Evolutionary conservation across 2,797 vertebrate species (phyloP).

Genomic region (Parauchenoglanis punctatus): DNA sequence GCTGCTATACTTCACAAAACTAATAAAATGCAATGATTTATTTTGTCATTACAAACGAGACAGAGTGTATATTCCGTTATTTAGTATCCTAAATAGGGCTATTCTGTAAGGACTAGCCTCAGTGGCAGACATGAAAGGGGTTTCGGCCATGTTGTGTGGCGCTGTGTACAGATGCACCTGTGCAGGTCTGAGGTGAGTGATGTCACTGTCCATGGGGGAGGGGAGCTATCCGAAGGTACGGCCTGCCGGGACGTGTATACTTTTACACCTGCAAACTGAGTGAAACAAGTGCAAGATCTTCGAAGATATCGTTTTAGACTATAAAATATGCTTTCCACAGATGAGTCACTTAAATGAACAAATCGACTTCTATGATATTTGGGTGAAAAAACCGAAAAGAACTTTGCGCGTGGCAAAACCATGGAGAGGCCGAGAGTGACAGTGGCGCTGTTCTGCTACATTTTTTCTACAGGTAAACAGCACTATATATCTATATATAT

Average conservation of each 20-base stretch:
- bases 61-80: neutral
- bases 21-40: neutral
- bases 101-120: neutral
- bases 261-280: neutral
- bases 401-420: slow-evolving; percentile 24
- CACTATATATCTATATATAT: neutral
- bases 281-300: neutral
- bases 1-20: too few species aligned
- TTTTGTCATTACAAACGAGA: neutral
- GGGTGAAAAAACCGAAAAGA: neutral
- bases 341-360: neutral
- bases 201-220: slow-evolving; percentile 63
- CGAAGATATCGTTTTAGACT: neutral
- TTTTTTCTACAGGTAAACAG: slow-evolving; percentile 39
- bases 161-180: slow-evolving; percentile 24
- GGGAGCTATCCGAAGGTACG: slow-evolving; percentile 26
- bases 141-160: slow-evolving; percentile 9
- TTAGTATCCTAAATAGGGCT: neutral
- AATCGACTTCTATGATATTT: slow-evolving; percentile 3
- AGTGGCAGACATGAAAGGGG: neutral
- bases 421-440: slow-evolving; percentile 36
- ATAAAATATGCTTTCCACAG: neutral
- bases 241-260: neutral
- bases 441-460: slow-evolving; percentile 25
- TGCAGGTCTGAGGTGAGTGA: slow-evolving; percentile 59